These are phyloP conservation scores for Tipula helvola DNA, from an alignment of 2,888 invertebrate genomes.

Conservation along the genomic window DNA sequence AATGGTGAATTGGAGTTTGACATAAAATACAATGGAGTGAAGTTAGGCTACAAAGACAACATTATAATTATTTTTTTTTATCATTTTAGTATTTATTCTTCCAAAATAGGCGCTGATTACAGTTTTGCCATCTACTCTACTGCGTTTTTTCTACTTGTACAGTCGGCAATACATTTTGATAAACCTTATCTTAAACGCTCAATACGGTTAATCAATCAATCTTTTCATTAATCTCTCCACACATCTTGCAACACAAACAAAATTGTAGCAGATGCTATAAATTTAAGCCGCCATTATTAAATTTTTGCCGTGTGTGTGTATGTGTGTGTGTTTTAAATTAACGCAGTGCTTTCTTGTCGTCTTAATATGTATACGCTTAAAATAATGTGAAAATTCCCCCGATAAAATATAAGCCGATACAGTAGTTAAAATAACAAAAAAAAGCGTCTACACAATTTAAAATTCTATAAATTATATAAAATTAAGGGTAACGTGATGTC, in stretches of 20 bases:
- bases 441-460: background rate
- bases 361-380: background rate
- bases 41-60: too few relatives aligned
- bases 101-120: too few relatives aligned
- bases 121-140: too few relatives aligned
- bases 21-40: too few relatives aligned
- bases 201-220: background rate
- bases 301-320: background rate
- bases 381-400: background rate
- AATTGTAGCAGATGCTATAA: background rate
- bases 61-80: too few relatives aligned
- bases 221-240: background rate
- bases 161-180: too few relatives aligned
- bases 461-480: background rate
- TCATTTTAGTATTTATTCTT: too few relatives aligned
- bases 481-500: slow-evolving; percentile 10
- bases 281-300: background rate
- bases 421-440: background rate
- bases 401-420: background rate
- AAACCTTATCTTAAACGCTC: too few relatives aligned
- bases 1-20: too few relatives aligned
- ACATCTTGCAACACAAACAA: background rate
- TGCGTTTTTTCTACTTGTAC: too few relatives aligned
- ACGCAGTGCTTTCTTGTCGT: background rate
- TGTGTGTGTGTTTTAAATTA: background rate